phyloP scores from a whole-genome alignment of 2,113 vertebrate genomes.

The Pardalotus punctatus region DNA sequence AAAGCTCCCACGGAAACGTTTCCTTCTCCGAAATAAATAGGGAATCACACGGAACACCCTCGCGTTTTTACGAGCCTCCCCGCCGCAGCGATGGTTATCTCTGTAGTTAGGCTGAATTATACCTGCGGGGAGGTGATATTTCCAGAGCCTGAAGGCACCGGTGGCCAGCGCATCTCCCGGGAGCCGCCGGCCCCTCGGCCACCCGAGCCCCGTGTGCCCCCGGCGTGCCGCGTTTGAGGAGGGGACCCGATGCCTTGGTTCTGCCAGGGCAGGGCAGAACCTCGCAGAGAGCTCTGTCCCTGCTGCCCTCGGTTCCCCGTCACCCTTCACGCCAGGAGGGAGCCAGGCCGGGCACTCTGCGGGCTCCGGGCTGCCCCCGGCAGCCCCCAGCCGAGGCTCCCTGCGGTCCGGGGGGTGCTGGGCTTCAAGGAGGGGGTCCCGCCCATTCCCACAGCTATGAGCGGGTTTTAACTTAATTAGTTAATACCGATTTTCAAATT shows the following conservation, averaged over 20 bases:
- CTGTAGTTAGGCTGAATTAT: conserved; percentile 13
- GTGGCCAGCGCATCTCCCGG: background rate
- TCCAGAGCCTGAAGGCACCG: background rate
- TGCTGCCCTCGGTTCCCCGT: background rate
- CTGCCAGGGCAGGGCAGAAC: background rate
- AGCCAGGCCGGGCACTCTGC: background rate
- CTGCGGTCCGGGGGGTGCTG: too few relatives aligned
- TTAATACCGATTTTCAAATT: background rate
- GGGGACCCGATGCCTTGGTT: background rate
- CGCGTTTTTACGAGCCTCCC: background rate
- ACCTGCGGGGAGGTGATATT: background rate
- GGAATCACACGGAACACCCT: background rate
- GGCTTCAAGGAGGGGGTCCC: background rate
- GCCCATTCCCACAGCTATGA: background rate
- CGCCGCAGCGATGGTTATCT: background rate
- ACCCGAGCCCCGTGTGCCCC: background rate
- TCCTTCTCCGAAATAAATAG: background rate
- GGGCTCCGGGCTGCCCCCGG: background rate
- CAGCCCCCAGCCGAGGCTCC: background rate
- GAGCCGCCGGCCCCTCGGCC: background rate
- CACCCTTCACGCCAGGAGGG: too few relatives aligned
- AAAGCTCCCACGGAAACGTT: background rate
- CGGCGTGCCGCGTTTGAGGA: background rate
- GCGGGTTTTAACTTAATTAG: background rate
- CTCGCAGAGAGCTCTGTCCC: background rate